Conservation (phyloP, 2,797 vertebrate species). For the Myoxocephalus aenaeus region DNA sequence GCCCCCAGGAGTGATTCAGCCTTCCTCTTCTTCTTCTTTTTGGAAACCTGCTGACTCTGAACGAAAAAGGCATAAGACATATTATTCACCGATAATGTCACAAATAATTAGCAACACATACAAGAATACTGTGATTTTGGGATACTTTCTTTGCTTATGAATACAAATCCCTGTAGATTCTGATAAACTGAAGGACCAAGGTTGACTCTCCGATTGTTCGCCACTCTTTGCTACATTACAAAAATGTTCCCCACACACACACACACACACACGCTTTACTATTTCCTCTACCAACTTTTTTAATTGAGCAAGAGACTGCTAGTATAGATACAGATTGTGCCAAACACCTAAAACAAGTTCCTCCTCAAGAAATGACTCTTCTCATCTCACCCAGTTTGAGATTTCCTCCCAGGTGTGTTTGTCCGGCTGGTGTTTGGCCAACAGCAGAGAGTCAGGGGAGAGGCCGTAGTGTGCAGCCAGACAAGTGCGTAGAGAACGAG, state of each 20-base stretch:
- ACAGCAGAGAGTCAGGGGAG: slow-evolving; percentile 88
- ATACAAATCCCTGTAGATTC: not conserved
- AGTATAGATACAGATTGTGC: not conserved
- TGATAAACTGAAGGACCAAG: not conserved
- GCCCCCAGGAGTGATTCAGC: slow-evolving; percentile 88
- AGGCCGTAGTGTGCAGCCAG: slow-evolving; percentile 87
- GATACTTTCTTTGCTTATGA: not conserved
- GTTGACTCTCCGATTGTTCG: not conserved
- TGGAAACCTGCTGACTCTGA: slow-evolving; percentile 91
- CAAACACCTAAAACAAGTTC: not conserved
- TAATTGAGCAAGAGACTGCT: not conserved
- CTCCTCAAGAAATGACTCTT: not conserved
- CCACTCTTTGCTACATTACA: not conserved
- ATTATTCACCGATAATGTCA: not conserved
- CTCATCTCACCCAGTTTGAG: slow-evolving; percentile 88
- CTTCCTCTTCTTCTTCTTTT: slow-evolving; percentile 93
- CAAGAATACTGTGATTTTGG: not conserved
- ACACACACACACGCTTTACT: not conserved
- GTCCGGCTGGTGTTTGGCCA: slow-evolving; percentile 93
- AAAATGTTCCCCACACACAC: not conserved
- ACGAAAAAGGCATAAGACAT: not conserved
- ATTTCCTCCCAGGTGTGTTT: slow-evolving; percentile 92
- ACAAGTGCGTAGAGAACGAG: slow-evolving; percentile 80
- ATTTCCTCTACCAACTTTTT: not conserved
- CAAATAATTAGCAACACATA: not conserved